Conservation (phyloP, 2,113 vertebrate species). For the Sceloporus undulatus region DNA sequence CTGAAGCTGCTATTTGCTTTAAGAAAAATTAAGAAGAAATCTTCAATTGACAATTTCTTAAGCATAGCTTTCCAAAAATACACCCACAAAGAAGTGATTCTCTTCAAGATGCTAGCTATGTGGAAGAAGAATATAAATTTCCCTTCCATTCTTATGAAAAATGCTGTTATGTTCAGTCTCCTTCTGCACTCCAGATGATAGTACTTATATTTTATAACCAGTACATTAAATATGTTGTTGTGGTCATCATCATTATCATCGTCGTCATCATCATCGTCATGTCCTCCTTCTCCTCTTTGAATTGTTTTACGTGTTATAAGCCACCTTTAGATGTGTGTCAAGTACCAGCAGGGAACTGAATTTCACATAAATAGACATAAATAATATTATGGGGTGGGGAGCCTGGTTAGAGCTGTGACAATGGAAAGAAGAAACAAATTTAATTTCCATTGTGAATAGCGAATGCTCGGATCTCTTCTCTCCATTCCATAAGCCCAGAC, state of each 20-base stretch:
- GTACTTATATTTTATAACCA: not conserved
- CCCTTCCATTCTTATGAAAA: not conserved
- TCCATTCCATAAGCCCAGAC: not conserved
- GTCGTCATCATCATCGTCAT: no score
- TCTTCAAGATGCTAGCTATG: not conserved
- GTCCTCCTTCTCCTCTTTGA: no score
- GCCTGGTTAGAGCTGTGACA: not conserved
- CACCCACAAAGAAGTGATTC: not conserved
- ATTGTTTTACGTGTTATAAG: no score
- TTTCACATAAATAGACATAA: no score
- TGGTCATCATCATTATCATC: no score
- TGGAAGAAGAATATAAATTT: not conserved
- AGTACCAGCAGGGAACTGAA: not conserved
- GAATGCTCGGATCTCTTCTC: not conserved
- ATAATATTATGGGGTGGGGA: no score
- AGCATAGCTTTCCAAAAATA: no score
- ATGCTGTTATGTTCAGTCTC: not conserved
- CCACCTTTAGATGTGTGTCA: no score
- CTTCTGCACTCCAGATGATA: not conserved
- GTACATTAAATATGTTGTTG: not conserved
- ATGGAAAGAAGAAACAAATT: no score
- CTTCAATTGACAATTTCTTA: no score
- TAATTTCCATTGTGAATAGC: not conserved
- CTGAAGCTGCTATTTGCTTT: not conserved
- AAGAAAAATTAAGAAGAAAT: not conserved